Conservation (phyloP, 2,888 invertebrate species). For the Odontocolon sp. region DNA sequence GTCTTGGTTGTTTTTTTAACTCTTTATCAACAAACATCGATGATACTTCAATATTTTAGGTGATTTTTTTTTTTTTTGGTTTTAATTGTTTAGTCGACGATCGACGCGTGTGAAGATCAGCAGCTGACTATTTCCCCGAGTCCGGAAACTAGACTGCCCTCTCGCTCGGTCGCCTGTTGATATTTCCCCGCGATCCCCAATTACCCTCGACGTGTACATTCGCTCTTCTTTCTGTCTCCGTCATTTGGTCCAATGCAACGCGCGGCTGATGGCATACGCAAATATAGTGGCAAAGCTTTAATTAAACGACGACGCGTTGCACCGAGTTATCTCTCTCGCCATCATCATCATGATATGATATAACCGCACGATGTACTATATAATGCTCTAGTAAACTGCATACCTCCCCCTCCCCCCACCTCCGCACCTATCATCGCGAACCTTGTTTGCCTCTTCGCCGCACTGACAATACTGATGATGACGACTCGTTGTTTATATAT, state of each 20-base stretch:
- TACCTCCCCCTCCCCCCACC: background rate
- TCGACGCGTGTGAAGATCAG: background rate
- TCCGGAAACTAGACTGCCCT: conserved; percentile 34
- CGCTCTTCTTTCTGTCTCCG: conserved; percentile 16
- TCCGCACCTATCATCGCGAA: background rate
- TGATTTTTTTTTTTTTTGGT: background rate
- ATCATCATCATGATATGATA: conserved; percentile 58
- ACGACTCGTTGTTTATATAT: conserved; percentile 1
- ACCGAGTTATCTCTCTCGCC: conserved; percentile 29
- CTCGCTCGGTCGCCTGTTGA: too few relatives aligned
- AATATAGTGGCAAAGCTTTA: conserved; percentile 61
- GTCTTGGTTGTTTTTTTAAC: background rate
- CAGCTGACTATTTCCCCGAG: conserved; percentile 27
- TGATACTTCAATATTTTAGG: background rate
- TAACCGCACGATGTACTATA: conserved; percentile 46
- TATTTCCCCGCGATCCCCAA: conserved; percentile 46
- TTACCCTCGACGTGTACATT: conserved; percentile 39
- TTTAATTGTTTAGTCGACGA: background rate
- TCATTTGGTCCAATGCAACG: conserved; percentile 31
- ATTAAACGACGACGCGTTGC: conserved; percentile 56
- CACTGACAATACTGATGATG: background rate
- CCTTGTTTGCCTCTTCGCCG: conserved; percentile 8
- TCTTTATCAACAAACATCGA: background rate
- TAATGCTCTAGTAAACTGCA: conserved; percentile 54
- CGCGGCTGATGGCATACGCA: conserved; percentile 62